phyloP scores from a whole-genome alignment of 2,888 invertebrate species.

The Mactromeris polynyma region DNA sequence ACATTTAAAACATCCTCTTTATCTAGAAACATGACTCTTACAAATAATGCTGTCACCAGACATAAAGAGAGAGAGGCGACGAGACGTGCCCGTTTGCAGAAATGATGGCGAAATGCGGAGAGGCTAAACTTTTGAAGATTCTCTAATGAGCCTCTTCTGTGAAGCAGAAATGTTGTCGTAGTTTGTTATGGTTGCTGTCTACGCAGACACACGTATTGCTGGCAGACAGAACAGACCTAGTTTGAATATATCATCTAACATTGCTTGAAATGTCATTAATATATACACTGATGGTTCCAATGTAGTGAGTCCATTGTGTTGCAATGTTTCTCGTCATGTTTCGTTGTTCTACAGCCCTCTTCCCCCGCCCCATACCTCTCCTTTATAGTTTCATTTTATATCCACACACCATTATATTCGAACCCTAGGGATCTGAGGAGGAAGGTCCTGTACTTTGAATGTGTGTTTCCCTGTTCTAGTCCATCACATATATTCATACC shows the following conservation, averaged over 20 bases:
- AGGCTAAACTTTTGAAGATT: not conserved
- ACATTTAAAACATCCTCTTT: constrained; percentile 3
- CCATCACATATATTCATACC: too few relatives aligned
- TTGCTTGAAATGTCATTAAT: too few relatives aligned
- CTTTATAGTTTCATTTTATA: too few relatives aligned
- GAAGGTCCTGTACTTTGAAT: too few relatives aligned
- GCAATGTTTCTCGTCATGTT: too few relatives aligned
- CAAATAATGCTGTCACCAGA: not conserved
- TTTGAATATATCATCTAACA: not conserved
- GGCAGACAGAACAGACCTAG: not conserved
- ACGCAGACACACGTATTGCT: not conserved
- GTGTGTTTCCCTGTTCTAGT: too few relatives aligned
- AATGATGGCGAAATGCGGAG: not conserved
- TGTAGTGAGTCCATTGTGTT: too few relatives aligned
- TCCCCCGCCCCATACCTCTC: too few relatives aligned
- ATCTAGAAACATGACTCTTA: not conserved
- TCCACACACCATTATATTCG: too few relatives aligned
- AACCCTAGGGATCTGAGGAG: too few relatives aligned
- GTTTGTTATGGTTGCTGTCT: not conserved
- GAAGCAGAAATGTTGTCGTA: not conserved
- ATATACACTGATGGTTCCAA: too few relatives aligned
- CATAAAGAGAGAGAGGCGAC: not conserved
- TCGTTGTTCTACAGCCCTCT: too few relatives aligned
- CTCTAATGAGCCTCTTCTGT: not conserved
- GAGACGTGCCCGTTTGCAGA: not conserved